A percentile compares a stretch with the other conserved stretches of the same genome.
These are phyloP conservation scores for Pterobdella sp. DNA, from an alignment of 2,888 invertebrate species.

Conservation along the genomic window DNA sequence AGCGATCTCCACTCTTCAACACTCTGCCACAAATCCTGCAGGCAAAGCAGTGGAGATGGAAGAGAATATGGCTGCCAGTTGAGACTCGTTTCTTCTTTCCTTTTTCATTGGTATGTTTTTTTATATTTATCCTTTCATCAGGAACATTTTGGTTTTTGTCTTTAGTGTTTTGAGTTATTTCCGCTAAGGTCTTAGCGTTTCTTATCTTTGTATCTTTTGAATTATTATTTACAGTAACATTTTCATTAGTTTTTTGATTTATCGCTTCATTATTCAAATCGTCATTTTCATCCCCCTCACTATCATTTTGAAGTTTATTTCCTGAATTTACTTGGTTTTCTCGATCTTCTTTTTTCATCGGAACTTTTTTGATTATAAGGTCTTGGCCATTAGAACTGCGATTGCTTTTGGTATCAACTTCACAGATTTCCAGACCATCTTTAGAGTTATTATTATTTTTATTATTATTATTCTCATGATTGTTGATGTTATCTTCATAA, in stretches of 20 bases:
- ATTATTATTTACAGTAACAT: background rate
- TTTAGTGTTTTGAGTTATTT: background rate
- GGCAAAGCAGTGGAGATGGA: slow-evolving; percentile 29
- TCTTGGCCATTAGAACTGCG: background rate
- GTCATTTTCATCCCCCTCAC: too few species aligned
- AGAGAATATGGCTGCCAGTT: slow-evolving; percentile 9
- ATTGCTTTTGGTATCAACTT: background rate
- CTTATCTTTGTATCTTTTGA: background rate
- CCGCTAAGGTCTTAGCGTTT: too few species aligned
- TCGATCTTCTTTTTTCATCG: background rate
- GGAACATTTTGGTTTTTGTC: background rate
- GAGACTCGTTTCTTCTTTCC: too few species aligned
- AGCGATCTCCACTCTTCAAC: slow-evolving; percentile 25
- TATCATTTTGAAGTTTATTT: too few species aligned
- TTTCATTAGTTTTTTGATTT: background rate
- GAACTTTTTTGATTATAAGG: background rate
- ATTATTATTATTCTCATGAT: background rate
- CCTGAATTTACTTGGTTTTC: too few species aligned
- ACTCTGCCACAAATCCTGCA: slow-evolving; percentile 23
- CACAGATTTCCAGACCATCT: background rate
- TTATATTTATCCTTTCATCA: too few species aligned
- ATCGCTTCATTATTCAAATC: background rate
- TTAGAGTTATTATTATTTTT: slow-evolving; percentile 1
- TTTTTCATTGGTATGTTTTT: too few species aligned
- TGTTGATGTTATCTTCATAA: background rate